Percentiles rank a stretch among this genome's conserved stretches.
These are phyloP conservation scores for Todus mexicanus DNA, from an alignment of 2,797 vertebrate species.

Conservation along the genomic window DNA sequence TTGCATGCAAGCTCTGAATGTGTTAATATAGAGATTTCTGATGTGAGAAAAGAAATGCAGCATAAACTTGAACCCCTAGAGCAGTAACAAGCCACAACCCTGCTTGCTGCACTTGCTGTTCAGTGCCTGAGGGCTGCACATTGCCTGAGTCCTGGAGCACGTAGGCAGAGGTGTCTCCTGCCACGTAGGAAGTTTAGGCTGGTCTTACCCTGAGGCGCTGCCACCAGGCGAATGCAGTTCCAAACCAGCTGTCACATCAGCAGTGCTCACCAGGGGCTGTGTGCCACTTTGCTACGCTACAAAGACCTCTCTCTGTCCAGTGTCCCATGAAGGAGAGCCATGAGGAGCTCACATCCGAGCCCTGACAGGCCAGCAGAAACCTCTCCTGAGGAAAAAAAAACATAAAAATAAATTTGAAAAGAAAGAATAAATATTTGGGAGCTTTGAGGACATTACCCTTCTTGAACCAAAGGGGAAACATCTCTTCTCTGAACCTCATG, in stretches of 20 bases:
- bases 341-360: rapidly evolving
- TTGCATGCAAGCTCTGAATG: neutral
- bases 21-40: neutral
- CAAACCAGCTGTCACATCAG: neutral
- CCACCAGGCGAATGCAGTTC: neutral
- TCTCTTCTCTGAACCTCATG: neutral
- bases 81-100: neutral
- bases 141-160: neutral
- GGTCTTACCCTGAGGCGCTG: neutral
- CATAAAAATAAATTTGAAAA: neutral
- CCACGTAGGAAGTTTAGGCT: neutral
- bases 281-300: neutral
- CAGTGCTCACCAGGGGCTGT: neutral
- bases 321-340: neutral
- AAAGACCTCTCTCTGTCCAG: neutral
- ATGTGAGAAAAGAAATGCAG: neutral
- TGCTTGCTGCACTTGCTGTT: neutral
- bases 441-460: neutral
- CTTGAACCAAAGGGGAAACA: neutral
- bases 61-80: neutral
- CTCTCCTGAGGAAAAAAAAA: neutral
- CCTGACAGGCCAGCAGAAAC: neutral
- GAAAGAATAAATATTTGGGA: neutral
- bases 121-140: neutral
- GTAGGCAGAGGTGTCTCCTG: slow-evolving; percentile 5